phyloP scores from a whole-genome alignment of 2,888 invertebrate species.

The Mylabris sibirica region DNA sequence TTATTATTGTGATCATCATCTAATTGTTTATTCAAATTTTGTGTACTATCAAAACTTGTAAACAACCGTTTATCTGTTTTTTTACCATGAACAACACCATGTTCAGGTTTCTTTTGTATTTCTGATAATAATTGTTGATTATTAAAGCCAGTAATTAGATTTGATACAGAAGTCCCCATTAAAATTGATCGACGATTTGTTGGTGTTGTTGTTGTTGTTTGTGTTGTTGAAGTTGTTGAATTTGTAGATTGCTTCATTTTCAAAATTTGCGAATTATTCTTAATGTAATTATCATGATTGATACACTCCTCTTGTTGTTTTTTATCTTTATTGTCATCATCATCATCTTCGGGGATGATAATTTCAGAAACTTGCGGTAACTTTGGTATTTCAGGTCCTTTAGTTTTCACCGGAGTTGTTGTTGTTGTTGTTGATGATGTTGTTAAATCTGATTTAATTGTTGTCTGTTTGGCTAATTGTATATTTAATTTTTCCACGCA shows the following conservation, averaged over 20 bases:
- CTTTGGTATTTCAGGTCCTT: slow-evolving; percentile 73
- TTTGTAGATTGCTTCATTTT: slow-evolving; percentile 60
- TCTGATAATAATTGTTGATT: slow-evolving; percentile 65
- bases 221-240: slow-evolving; percentile 58
- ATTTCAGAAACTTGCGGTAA: slow-evolving; percentile 79
- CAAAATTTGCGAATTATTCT: slow-evolving; percentile 59
- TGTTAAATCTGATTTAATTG: slow-evolving; percentile 47
- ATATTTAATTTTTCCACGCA: slow-evolving; percentile 56
- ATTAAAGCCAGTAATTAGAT: slow-evolving; percentile 60
- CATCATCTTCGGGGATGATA: slow-evolving; percentile 72
- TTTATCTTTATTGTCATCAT: slow-evolving; percentile 24
- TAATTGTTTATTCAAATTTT: slow-evolving; percentile 56
- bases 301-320: slow-evolving; percentile 52
- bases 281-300: slow-evolving; percentile 59
- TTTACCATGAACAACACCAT: slow-evolving; percentile 31
- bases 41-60: slow-evolving; percentile 59
- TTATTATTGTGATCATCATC: slow-evolving; percentile 32
- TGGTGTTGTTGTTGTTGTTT: background rate
- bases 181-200: slow-evolving; percentile 64
- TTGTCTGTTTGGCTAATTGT: slow-evolving; percentile 55
- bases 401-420: slow-evolving; percentile 51
- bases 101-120: slow-evolving; percentile 61
- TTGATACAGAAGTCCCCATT: slow-evolving; percentile 70
- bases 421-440: background rate
- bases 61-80: slow-evolving; percentile 51